Conservation (phyloP, 2,113 vertebrate genomes). For the Gorsachius goisagi region DNA sequence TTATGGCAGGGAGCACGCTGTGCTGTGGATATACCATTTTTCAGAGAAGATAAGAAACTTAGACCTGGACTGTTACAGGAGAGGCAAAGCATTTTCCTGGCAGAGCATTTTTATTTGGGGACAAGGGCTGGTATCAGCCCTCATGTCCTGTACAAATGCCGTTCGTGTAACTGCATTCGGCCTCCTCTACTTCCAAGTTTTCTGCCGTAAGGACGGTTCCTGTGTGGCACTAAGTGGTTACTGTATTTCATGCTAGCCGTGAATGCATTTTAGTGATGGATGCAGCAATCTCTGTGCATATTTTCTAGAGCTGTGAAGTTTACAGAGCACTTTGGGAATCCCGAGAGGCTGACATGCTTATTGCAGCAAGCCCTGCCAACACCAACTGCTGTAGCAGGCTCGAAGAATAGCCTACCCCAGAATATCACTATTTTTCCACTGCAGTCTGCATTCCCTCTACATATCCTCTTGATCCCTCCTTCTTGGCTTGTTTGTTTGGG, state of each 20-base stretch:
- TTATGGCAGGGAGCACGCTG: background rate
- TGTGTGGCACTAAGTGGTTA: background rate
- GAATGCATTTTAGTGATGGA: background rate
- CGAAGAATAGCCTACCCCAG: background rate
- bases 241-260: background rate
- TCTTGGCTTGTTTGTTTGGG: background rate
- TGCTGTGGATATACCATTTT: background rate
- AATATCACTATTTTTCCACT: background rate
- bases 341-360: background rate
- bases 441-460: background rate
- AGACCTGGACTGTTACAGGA: background rate
- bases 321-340: background rate
- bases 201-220: background rate
- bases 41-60: background rate
- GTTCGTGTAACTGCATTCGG: accelerated
- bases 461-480: background rate
- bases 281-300: background rate
- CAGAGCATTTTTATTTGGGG: background rate
- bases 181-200: background rate
- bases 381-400: background rate
- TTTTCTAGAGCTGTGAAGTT: background rate
- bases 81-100: background rate
- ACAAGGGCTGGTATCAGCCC: background rate
- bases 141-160: background rate
- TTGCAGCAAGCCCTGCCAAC: background rate